These are phyloP conservation scores for Megalopta genalis DNA, from an alignment of 1,140 invertebrate genomes.

Conservation along the genomic window DNA sequence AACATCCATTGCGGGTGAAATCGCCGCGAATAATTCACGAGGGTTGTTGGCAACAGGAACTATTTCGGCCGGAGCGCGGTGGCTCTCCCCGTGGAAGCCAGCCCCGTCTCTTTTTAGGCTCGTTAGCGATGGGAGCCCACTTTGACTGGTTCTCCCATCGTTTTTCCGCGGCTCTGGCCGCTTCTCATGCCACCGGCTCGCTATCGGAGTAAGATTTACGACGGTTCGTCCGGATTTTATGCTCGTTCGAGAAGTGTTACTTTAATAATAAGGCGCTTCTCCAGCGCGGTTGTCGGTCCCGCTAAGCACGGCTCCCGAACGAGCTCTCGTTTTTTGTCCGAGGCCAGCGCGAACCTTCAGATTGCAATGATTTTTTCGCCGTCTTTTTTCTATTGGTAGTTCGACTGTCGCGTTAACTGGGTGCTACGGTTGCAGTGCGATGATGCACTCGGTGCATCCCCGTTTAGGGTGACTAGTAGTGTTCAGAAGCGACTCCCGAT, in stretches of 20 bases:
- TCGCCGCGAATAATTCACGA: not conserved
- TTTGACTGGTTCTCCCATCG: slow-evolving; percentile 4
- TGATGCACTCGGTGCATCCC: too few relatives aligned
- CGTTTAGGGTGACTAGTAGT: too few relatives aligned
- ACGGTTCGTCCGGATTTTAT: slow-evolving; percentile 13
- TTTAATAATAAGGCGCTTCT: slow-evolving; percentile 33
- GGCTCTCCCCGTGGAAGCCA: not conserved
- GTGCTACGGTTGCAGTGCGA: too few relatives aligned
- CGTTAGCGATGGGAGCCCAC: slow-evolving; percentile 1
- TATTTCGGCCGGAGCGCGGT: too few relatives aligned
- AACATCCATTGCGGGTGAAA: too few relatives aligned
- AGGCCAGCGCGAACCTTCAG: not conserved
- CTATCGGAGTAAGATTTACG: slow-evolving; percentile 24
- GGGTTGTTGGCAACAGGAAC: slow-evolving; percentile 28
- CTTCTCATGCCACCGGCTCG: not conserved
- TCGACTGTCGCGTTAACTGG: too few relatives aligned
- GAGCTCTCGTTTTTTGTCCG: not conserved
- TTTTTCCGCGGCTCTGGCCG: slow-evolving; percentile 1
- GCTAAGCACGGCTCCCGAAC: not conserved
- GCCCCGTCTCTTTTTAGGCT: not conserved
- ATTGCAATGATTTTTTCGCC: too few relatives aligned
- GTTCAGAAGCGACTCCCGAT: too few relatives aligned
- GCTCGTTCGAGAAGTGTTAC: not conserved
- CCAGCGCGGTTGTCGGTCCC: not conserved
- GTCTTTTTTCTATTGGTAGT: not conserved